Base-by-base conservation (phyloP, 2,113 vertebrate genomes). In the Lagenorhynchus albirostris region DNA sequence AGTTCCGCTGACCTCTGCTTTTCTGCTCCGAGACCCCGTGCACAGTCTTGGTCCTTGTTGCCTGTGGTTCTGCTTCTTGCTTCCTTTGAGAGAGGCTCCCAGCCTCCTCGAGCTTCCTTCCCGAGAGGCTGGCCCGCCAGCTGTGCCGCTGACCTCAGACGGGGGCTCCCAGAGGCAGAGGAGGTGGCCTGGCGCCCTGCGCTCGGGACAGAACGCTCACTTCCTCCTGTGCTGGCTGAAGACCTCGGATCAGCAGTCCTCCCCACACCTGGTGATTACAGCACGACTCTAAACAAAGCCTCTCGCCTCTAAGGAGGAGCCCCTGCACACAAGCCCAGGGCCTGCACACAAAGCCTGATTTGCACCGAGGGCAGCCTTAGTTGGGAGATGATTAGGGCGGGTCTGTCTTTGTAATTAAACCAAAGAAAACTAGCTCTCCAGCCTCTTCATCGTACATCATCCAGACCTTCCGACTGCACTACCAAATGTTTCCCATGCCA, bases 211-310 rank as follows among this genome's bases (percentile, higher is more conserved):
- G 58, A 92, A 21, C 0, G 1, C 70, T 71, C 65, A 77, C 70
- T 98, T 97, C 96, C 94, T 89, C 80, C 65, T n/a, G 47, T 71
- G 65, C 15, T 11, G 14, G 50, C 5, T 8, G 31, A 92, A 95
- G 92, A 70, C 25, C 71, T 8, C 12, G 8, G 63, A 55, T 89
- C 92, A 88, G 92, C 95, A 90, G 9, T 92, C 96, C 79, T 95
- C n/a, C 62, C 47, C 70, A 14, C 26, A n/a, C 58, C 81, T 44
- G 63, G 36, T 74, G 87, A 3, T 87, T 38, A 79, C 1, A 79
- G 62, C 1, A 86, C 58, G 21, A 33, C 29, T 70, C 36, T 50
- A 79, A 97, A 60, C 73, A 91, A 92, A 44, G 29, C 31, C 38
- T 80, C 36, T 50, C 0, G 5, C 38, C 44, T 70, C 25, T 1